Base-by-base conservation (phyloP, 2,888 invertebrate species). In the Oxystoma pomonae region DNA sequence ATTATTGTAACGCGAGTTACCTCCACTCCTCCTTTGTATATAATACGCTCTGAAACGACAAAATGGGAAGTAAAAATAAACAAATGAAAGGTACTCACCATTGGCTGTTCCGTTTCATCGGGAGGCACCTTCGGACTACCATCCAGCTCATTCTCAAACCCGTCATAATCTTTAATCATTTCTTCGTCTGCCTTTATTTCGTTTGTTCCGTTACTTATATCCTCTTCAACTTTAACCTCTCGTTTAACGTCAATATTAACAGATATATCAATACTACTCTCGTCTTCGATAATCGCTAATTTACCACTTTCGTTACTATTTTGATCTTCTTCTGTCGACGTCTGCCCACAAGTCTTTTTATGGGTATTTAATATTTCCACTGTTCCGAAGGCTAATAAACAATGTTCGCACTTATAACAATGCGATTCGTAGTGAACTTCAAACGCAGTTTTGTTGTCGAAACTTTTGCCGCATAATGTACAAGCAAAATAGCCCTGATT, bases 391-490 rank as follows among this genome's bases (percentile, higher is more conserved):
- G 66, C 35, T 35, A 35, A 35, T 12, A 35, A 12, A 35, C 35
- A 35, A 35, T 35, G 3, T 2, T 70, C 67, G 65, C 81, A 82
- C 66, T 79, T 81, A 60, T 74, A 73, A 69, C 80, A 80, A 69
- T 82, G 82, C 61, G 73, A 72, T 35, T 77, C 76, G 67, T 78
- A 81, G 69, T 81, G 81, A 35, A 69, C 68, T 64, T 81, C 76
- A 67, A 80, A 78, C 56, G 75, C 76, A 18, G 74, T 70, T 65
- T 77, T 78, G 49, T 75, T 73, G 7, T 74, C 73, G 64, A 74
- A 78, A n/a, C 74, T 71, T 64, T 78, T 78, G 12, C 78, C 78
- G 67, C 81, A 82, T 49, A 81, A 73, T 65, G 78, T 78, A 69
- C 82, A 82, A 3, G 19, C 49, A 12, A 35, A 35, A 35, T 35